A percentile compares a stretch with the other conserved stretches of the same genome.
phyloP scores from a whole-genome alignment of 2,888 invertebrate genomes.

The Drosophila antonietae region DNA sequence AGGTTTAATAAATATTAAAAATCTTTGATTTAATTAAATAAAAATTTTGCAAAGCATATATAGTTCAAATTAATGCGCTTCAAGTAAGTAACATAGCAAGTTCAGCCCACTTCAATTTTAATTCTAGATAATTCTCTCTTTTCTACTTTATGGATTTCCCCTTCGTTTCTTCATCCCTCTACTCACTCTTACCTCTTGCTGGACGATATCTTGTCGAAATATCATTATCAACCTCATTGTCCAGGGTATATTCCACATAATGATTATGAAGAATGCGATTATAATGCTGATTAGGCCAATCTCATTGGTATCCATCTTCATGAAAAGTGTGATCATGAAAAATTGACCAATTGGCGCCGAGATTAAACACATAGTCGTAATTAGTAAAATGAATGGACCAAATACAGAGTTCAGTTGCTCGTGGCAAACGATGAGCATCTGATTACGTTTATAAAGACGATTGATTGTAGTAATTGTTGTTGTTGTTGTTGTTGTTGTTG shows the following conservation, averaged over 20 bases:
- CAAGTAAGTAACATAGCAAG: too few relatives aligned
- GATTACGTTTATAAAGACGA: conserved; percentile 52
- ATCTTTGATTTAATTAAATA: too few relatives aligned
- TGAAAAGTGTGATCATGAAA: conserved; percentile 58
- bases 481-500: neutral
- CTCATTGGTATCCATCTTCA: conserved; percentile 26
- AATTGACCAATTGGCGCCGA: conserved; percentile 62
- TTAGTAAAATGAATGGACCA: conserved; percentile 57
- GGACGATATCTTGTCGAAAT: conserved; percentile 47
- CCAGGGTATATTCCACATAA: conserved; percentile 59
- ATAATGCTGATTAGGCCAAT: neutral
- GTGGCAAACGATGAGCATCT: conserved; percentile 58
- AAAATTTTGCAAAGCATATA: too few relatives aligned
- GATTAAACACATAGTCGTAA: conserved; percentile 55
- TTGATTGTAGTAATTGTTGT: conserved; percentile 14
- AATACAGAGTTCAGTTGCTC: conserved; percentile 57
- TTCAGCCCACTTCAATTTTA: too few relatives aligned
- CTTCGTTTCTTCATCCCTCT: neutral
- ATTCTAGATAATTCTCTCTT: too few relatives aligned
- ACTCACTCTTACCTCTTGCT: conserved; percentile 46
- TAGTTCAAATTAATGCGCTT: too few relatives aligned
- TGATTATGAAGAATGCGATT: neutral
- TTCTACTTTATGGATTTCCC: neutral
- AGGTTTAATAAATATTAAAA: too few relatives aligned
- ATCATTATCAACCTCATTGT: conserved; percentile 31